These are phyloP conservation scores for Eupithecia abbreviata DNA, from an alignment of 2,888 invertebrate genomes.

Conservation along the genomic window DNA sequence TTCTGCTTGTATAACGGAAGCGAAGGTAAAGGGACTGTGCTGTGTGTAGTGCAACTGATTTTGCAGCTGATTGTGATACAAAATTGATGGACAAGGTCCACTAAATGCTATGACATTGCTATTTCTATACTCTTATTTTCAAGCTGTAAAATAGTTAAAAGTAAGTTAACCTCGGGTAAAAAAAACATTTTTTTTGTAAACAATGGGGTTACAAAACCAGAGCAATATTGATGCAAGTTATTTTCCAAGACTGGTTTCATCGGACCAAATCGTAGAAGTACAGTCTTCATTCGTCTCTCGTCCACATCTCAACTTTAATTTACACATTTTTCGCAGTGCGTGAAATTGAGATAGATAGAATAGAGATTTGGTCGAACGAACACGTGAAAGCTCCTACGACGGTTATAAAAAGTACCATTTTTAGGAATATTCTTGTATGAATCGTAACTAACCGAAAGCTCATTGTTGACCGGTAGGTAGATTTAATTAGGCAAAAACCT, in stretches of 20 bases:
- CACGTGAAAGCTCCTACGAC: too few species aligned
- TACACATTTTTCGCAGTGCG: neutral
- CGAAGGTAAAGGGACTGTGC: constrained; percentile 1
- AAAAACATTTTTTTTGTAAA: neutral
- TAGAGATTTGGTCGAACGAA: too few species aligned
- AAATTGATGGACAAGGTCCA: neutral
- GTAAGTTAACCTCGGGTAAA: neutral
- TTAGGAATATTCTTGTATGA: too few species aligned
- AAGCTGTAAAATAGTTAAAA: neutral
- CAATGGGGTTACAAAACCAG: neutral
- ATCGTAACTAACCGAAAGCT: too few species aligned
- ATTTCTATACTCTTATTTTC: neutral
- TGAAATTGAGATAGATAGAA: too few species aligned
- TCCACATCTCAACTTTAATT: neutral
- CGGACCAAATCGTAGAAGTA: neutral
- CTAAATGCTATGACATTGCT: neutral
- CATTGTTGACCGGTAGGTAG: neutral
- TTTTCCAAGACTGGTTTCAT: too few species aligned
- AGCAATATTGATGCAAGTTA: neutral
- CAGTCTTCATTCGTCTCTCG: neutral
- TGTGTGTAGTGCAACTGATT: neutral
- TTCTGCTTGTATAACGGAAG: neutral
- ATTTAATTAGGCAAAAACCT: neutral
- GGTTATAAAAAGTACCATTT: too few species aligned
- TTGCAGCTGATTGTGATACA: neutral